phyloP scores from a whole-genome alignment of 92 coral and sea anemone genomes.

The Palythoa caribaeorum region DNA sequence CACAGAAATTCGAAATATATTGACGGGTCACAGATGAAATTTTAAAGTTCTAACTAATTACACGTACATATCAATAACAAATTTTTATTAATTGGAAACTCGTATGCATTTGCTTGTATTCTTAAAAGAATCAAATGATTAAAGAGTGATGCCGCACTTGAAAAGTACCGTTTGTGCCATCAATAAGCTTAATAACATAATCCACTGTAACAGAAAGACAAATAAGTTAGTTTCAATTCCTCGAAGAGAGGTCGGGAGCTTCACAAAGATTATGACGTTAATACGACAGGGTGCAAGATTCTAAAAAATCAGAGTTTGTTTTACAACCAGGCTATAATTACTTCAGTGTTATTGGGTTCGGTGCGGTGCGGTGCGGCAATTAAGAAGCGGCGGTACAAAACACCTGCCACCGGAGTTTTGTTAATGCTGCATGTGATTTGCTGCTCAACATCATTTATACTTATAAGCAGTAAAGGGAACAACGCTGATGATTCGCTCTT shows the following conservation, averaged over 20 bases:
- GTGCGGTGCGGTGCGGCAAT: neutral
- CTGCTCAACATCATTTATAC: neutral
- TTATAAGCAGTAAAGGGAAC: neutral
- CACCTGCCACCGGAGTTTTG: neutral
- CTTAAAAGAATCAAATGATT: too few relatives aligned
- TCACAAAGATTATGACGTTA: neutral
- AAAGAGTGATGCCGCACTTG: neutral
- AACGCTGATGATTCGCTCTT: neutral
- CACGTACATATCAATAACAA: too few relatives aligned
- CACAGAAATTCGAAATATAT: too few relatives aligned
- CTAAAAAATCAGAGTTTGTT: neutral
- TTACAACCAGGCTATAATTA: neutral
- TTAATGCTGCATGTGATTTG: neutral
- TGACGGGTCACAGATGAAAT: too few relatives aligned
- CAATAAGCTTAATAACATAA: neutral
- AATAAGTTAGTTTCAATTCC: neutral
- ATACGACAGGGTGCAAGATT: neutral
- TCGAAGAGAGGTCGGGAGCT: neutral
- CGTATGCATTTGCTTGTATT: too few relatives aligned
- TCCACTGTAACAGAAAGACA: neutral
- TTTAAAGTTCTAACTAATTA: too few relatives aligned
- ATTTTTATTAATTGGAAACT: too few relatives aligned
- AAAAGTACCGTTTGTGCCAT: neutral
- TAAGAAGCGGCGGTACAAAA: neutral
- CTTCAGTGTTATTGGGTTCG: neutral